Evolutionary conservation across 2,113 vertebrate species (phyloP).

Genomic region (Rhea americana): DNA sequence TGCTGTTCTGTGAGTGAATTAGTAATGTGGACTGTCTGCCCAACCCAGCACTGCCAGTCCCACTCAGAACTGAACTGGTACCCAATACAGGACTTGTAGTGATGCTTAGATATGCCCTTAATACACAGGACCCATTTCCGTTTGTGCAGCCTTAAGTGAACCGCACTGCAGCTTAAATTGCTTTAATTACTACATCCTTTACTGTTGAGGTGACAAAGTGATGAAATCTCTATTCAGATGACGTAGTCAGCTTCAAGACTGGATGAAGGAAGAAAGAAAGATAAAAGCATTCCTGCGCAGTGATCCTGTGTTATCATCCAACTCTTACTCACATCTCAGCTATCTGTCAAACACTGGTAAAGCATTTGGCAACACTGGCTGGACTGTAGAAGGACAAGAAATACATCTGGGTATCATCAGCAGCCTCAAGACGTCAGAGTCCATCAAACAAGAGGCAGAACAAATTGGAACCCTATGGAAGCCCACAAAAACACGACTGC

Average conservation of each 20-base stretch:
- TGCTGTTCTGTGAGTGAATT: neutral
- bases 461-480: neutral
- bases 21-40: neutral
- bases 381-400: neutral
- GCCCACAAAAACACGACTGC: neutral
- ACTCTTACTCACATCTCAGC: neutral
- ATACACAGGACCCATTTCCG: neutral
- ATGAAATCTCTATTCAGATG: neutral
- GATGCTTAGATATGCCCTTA: neutral
- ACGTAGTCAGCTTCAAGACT: neutral
- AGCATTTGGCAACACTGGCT: neutral
- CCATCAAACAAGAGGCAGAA: neutral
- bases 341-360: neutral
- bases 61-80: neutral
- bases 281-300: constrained; percentile 17
- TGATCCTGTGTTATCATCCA: neutral
- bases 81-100: neutral
- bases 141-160: neutral
- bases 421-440: neutral
- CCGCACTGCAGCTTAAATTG: neutral
- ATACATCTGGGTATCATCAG: neutral
- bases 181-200: neutral
- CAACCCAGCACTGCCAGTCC: neutral
- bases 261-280: neutral
- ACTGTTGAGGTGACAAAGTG: neutral